These are phyloP conservation scores for Zaprionus ornatus DNA, from an alignment of 1,140 invertebrate genomes.

Conservation along the genomic window DNA sequence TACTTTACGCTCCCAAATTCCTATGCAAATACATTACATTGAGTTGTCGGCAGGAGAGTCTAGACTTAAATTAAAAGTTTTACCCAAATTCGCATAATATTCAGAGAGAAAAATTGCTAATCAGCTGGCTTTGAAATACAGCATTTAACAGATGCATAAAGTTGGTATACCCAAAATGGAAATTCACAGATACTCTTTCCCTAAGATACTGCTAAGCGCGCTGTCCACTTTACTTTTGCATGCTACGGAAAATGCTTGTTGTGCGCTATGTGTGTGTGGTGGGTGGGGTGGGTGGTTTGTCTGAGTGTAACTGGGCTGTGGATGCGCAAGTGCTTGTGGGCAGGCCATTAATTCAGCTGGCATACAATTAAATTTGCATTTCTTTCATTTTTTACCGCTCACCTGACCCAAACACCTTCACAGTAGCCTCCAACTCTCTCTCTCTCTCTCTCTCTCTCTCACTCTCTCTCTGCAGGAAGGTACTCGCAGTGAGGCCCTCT, in stretches of 20 bases:
- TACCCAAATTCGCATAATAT: not conserved
- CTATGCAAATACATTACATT: too few relatives aligned
- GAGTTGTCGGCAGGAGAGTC: not conserved
- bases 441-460: not conserved
- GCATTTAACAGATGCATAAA: not conserved
- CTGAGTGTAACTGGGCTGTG: slow-evolving; percentile 1
- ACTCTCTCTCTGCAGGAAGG: not conserved
- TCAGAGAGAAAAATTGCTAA: not conserved
- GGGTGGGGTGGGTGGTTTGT: not conserved
- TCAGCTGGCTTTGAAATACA: not conserved
- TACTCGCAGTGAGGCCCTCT: not conserved
- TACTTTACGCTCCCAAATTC: too few relatives aligned
- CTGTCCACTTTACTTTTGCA: slow-evolving; percentile 51
- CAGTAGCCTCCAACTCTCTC: slow-evolving; percentile 4
- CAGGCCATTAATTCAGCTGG: slow-evolving; percentile 72
- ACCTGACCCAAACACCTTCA: slow-evolving; percentile 41
- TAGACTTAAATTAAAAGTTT: not conserved
- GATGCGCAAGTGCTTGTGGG: slow-evolving; percentile 40
- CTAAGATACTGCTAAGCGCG: slow-evolving; percentile 11
- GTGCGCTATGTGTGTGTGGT: slow-evolving; percentile 4
- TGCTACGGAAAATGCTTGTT: slow-evolving; percentile 14
- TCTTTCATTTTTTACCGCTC: slow-evolving; percentile 51
- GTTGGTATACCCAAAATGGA: not conserved
- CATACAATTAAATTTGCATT: slow-evolving; percentile 81
- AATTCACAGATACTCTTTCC: not conserved